Evolutionary conservation across 2,888 invertebrate species (phyloP).

Genomic region (Eumerus sabulonum): DNA sequence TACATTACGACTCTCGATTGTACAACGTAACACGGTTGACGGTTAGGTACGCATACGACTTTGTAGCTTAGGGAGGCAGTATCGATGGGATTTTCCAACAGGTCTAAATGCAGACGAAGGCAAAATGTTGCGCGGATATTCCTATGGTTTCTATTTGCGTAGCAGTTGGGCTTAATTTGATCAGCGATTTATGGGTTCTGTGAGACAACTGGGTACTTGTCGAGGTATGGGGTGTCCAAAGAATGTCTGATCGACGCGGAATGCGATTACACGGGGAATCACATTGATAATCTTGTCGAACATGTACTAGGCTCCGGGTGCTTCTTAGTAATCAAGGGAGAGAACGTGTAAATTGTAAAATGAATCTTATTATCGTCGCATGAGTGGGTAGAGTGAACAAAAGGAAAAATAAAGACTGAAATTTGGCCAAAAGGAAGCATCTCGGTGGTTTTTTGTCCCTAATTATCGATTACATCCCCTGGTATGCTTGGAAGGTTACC

Average conservation of each 20-base stretch:
- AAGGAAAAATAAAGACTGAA: too few species aligned
- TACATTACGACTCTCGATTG: conserved; percentile 16
- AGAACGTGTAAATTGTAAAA: too few species aligned
- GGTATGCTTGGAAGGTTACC: too few species aligned
- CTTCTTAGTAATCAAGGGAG: too few species aligned
- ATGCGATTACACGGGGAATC: conserved; percentile 8
- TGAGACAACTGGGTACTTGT: too few species aligned
- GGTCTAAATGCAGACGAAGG: background rate
- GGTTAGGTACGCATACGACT: background rate
- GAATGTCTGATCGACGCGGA: conserved; percentile 2
- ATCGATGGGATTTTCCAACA: conserved; percentile 5
- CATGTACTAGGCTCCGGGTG: too few species aligned
- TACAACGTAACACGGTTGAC: background rate
- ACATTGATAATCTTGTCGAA: too few species aligned
- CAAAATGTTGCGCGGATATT: conserved; percentile 20
- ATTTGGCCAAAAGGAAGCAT: too few species aligned
- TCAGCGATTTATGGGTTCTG: conserved; percentile 18
- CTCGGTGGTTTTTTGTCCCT: too few species aligned
- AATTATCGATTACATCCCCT: too few species aligned
- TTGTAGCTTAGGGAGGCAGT: background rate
- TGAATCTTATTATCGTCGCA: too few species aligned
- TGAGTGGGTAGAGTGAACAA: too few species aligned
- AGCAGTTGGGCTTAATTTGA: conserved; percentile 12
- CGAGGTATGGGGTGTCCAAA: background rate
- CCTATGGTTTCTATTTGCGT: conserved; percentile 21